Base-by-base conservation (phyloP, 2,797 vertebrate genomes). In the Muscicapa striata region DNA sequence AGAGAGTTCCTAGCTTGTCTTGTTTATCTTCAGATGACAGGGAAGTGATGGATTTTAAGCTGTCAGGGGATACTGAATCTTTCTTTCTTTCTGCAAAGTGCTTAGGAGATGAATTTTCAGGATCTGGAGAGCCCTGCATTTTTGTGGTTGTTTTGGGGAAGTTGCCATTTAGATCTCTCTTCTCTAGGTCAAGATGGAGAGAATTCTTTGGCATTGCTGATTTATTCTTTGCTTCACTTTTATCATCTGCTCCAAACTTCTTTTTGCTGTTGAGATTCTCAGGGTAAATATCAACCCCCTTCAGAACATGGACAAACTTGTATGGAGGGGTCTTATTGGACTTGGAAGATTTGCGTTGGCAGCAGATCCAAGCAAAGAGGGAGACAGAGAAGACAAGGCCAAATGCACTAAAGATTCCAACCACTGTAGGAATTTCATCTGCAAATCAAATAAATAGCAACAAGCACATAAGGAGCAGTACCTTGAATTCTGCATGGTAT, bases 301-400 rank as follows among this genome's bases (percentile, higher is more conserved):
- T 99, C 66, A 99, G 98, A 98, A 99, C 99, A 96, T 99, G 99
- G 64, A 99, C 99, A 95, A 99, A 99, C 97, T 99, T 99, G 96
- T 99, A 99, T 3, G 99, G 98, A 74, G 99, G 99, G 13, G 99
- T 99, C 96, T 99, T 99, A 97, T 98, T 98, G 80, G 98, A 98
- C 96, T 99, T 99, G 61, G 98, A 98, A 92, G 98, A 98, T 97
- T 99, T 99, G 89, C 99, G 99, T 88, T 99, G 99, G 95, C 99
- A 99, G 97, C 99, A 99, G 97, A 99, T 99, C 99, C 99, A 99
- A 32, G 99, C 98, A 92, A 99, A 99, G 62, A 99, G 98, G 45
- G 99, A 99, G 66, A 98, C 98, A 68, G 98, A 99, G 98, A 99
- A 99, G 97, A 99, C 98, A 66, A 99, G 98, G 94, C 99, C 99